Percentiles rank a stretch among this genome's conserved stretches.
phyloP scores from a whole-genome alignment of 2,797 vertebrate species.

The Triplophysa bombifrons region DNA sequence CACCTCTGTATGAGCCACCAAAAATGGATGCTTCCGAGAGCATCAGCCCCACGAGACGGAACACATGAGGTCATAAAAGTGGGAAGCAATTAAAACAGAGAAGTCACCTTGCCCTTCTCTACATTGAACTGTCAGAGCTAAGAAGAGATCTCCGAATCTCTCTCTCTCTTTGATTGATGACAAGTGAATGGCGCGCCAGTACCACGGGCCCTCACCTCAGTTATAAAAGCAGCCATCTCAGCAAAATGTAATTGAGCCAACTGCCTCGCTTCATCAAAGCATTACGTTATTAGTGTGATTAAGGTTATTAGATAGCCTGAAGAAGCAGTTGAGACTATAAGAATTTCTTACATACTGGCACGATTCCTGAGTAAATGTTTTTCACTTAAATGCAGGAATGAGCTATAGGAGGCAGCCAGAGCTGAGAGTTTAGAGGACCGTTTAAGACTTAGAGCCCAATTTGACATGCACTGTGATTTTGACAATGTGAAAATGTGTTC shows the following conservation, averaged over 20 bases:
- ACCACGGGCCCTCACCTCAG: constrained; percentile 71
- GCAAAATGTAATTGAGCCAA: constrained; percentile 76
- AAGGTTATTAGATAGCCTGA: constrained; percentile 72
- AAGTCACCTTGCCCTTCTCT: constrained; percentile 68
- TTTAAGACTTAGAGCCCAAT: constrained; percentile 20
- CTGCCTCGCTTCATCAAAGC: constrained; percentile 75
- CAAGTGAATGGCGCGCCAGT: constrained; percentile 64
- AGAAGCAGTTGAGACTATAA: not conserved
- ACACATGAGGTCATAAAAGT: constrained; percentile 58
- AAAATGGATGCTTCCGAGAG: constrained; percentile 12
- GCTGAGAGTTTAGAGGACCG: constrained; percentile 1
- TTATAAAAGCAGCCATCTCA: constrained; percentile 75
- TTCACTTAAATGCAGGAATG: constrained; percentile 22
- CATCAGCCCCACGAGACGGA: constrained; percentile 41
- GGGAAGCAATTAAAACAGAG: constrained; percentile 66
- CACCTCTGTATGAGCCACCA: not conserved
- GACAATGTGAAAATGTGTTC: constrained; percentile 42
- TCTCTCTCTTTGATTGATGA: constrained; percentile 75
- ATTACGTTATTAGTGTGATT: constrained; percentile 76
- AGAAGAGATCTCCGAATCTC: constrained; percentile 68
- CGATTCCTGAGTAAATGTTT: constrained; percentile 45
- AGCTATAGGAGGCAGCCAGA: constrained; percentile 1
- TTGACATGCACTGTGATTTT: constrained; percentile 22
- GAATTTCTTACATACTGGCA: constrained; percentile 16
- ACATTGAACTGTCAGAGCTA: constrained; percentile 67